These are phyloP conservation scores for Cetonia aurata DNA, from an alignment of 2,888 invertebrate genomes.

Conservation along the genomic window DNA sequence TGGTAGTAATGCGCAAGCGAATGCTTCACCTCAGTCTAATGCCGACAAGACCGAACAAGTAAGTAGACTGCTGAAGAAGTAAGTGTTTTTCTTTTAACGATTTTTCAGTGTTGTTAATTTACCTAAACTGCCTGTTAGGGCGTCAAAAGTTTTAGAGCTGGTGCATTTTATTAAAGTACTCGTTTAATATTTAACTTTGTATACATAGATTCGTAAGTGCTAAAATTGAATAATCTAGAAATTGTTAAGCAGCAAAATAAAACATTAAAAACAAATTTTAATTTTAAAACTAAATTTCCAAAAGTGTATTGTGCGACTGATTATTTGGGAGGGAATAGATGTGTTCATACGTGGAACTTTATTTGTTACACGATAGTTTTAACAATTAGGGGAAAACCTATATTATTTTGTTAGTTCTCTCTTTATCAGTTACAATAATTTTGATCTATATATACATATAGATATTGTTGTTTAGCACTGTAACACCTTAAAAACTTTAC, in stretches of 20 bases:
- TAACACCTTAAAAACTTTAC: no score
- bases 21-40: conserved; percentile 54
- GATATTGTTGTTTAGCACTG: no score
- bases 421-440: no score
- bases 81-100: conserved; percentile 43
- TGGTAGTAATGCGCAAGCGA: conserved; percentile 52
- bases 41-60: conserved; percentile 59
- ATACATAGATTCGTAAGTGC: neutral
- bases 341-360: no score
- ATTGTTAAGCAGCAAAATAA: neutral
- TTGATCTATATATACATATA: no score
- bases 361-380: no score
- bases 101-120: conserved; percentile 34
- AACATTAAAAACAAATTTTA: neutral
- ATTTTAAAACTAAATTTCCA: conserved; percentile 2
- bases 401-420: no score
- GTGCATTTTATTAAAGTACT: conserved; percentile 36
- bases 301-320: neutral
- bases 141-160: conserved; percentile 37
- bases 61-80: conserved; percentile 63
- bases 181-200: conserved; percentile 1
- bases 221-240: conserved; percentile 4
- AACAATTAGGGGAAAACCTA: no score
- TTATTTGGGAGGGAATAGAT: no score
- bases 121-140: conserved; percentile 10